Percentiles rank a stretch among this genome's conserved stretches.
Evolutionary conservation across 2,797 vertebrate genomes (phyloP).

Genomic region (Graptemys geographica): DNA sequence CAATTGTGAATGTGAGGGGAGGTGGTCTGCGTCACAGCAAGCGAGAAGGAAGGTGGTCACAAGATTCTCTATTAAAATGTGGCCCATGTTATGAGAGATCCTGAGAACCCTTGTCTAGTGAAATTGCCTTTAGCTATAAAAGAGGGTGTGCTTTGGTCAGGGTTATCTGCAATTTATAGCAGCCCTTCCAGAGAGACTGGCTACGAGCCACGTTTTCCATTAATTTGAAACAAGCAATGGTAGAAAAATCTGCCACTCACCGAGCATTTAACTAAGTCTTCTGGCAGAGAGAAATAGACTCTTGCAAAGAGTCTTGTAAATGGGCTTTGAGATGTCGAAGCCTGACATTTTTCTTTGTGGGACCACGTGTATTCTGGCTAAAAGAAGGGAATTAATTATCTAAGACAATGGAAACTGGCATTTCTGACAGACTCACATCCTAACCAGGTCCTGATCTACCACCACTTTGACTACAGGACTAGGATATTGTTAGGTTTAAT

Average conservation of each 20-base stretch:
- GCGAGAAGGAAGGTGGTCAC: conserved; percentile 56
- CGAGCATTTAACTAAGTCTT: background rate
- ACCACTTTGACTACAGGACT: background rate
- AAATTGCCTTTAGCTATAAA: conserved; percentile 17
- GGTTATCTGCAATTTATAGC: conserved; percentile 3
- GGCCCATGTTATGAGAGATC: conserved; percentile 52
- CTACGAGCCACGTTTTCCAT: background rate
- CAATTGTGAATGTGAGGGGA: conserved; percentile 61
- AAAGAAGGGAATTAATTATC: background rate
- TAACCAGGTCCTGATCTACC: background rate
- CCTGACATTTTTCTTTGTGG: background rate
- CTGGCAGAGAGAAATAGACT: background rate
- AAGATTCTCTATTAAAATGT: background rate
- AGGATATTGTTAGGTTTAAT: background rate
- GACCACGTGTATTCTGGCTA: background rate
- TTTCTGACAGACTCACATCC: background rate
- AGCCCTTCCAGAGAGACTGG: background rate
- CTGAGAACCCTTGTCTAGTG: background rate
- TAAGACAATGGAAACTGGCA: background rate
- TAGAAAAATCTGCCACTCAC: background rate
- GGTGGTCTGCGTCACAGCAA: conserved; percentile 59
- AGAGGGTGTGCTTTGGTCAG: background rate
- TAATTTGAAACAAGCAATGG: conserved; percentile 14
- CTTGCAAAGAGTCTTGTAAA: background rate
- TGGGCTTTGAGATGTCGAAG: background rate